Evolutionary conservation across 2,797 vertebrate species (phyloP).

Genomic region (Acanthornis magna): DNA sequence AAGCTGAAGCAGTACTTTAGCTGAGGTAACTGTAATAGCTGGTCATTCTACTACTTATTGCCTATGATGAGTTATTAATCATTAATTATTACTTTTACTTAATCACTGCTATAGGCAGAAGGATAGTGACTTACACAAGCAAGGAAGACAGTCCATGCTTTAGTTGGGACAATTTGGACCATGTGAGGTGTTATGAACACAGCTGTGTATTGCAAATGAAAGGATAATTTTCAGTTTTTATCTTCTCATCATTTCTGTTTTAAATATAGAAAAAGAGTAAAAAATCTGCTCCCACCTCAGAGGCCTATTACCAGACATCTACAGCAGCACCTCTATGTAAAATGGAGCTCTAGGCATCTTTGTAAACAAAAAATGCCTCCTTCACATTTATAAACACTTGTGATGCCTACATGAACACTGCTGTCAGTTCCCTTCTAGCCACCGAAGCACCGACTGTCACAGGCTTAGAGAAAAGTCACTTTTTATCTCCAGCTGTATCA

Average conservation of each 20-base stretch:
- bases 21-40: neutral
- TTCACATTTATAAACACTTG: constrained; percentile 80
- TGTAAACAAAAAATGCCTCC: constrained; percentile 71
- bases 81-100: neutral
- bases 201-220: neutral
- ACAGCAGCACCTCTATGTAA: neutral
- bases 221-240: neutral
- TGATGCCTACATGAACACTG: constrained; percentile 79
- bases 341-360: neutral
- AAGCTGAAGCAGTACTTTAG: neutral
- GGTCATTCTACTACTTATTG: neutral
- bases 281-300: neutral
- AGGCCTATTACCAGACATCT: neutral
- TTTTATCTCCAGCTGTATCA: rapidly evolving
- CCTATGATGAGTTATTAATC: neutral
- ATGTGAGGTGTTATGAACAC: neutral
- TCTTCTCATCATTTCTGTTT: neutral
- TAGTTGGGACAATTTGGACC: neutral
- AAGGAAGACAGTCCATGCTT: neutral
- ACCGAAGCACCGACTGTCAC: constrained; percentile 74
- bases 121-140: neutral
- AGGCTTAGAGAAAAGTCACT: neutral
- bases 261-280: neutral
- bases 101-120: neutral
- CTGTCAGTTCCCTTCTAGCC: constrained; percentile 85